A percentile compares a stretch with the other conserved stretches of the same genome.
These are phyloP conservation scores for Pentalonia nigronervosa DNA, from an alignment of 1,140 invertebrate species.

Conservation along the genomic window DNA sequence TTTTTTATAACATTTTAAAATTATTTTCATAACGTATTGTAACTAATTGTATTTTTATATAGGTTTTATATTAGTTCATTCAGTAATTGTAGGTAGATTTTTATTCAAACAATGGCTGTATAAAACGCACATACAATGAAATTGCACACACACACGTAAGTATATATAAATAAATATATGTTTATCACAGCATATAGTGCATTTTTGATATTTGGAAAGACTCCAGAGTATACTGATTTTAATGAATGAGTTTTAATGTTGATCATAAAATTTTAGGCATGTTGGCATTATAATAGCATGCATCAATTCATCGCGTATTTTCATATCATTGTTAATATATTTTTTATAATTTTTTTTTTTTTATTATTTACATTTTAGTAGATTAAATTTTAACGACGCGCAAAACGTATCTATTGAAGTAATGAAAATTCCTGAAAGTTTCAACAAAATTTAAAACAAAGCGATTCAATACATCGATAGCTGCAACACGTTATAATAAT, in stretches of 20 bases:
- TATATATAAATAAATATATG: neutral
- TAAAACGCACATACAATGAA: neutral
- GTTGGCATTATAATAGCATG: neutral
- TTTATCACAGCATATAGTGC: neutral
- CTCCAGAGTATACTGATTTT: neutral
- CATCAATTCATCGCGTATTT: neutral
- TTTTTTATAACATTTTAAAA: neutral
- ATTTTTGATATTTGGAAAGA: neutral
- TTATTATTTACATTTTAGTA: neutral
- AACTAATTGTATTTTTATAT: slow-evolving; percentile 8
- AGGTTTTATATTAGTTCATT: neutral
- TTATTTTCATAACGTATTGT: neutral
- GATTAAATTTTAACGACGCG: neutral
- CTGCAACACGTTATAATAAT: neutral
- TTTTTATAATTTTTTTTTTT: neutral
- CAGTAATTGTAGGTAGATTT: neutral
- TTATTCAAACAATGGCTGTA: neutral
- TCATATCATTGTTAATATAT: neutral
- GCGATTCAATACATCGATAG: neutral
- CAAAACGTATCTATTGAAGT: neutral
- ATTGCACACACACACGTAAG: neutral
- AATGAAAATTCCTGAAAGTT: neutral
- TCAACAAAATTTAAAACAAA: neutral
- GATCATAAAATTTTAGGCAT: neutral
- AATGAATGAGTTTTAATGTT: neutral